Percentiles rank a stretch among this genome's conserved stretches.
These are phyloP conservation scores for Drosophila setosimentum DNA, from an alignment of 2,888 invertebrate genomes.

Conservation along the genomic window DNA sequence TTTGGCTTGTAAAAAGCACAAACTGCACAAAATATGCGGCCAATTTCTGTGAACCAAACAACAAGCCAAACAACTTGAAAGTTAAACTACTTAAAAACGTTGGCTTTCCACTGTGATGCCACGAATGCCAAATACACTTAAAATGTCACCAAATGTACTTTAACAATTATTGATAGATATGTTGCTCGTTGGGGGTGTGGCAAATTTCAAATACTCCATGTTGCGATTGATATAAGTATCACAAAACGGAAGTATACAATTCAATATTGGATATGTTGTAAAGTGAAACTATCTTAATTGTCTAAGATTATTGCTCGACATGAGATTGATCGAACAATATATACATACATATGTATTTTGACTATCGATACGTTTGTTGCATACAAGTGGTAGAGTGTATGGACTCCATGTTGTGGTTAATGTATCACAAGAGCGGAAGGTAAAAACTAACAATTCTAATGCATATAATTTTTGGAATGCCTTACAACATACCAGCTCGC, in stretches of 20 bases:
- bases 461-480: constrained; percentile 54
- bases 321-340: background rate
- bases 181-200: background rate
- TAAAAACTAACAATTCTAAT: constrained; percentile 58
- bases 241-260: constrained; percentile 24
- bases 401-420: constrained; percentile 2
- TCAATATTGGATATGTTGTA: background rate
- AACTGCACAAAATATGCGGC: constrained; percentile 57
- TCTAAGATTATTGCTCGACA: background rate
- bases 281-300: background rate
- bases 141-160: background rate
- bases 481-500: constrained; percentile 7
- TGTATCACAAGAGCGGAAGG: constrained; percentile 14
- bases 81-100: constrained; percentile 33
- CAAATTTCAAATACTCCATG: background rate
- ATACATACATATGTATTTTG: background rate
- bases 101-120: background rate
- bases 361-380: background rate
- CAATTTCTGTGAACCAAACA: constrained; percentile 57
- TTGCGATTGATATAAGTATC: background rate
- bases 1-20: constrained; percentile 24
- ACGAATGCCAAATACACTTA: constrained; percentile 36
- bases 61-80: constrained; percentile 43
- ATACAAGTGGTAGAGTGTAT: background rate
- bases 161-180: background rate